Evolutionary conservation across 2,888 invertebrate species (phyloP).

Genomic region (Chaetoderma sp.): DNA sequence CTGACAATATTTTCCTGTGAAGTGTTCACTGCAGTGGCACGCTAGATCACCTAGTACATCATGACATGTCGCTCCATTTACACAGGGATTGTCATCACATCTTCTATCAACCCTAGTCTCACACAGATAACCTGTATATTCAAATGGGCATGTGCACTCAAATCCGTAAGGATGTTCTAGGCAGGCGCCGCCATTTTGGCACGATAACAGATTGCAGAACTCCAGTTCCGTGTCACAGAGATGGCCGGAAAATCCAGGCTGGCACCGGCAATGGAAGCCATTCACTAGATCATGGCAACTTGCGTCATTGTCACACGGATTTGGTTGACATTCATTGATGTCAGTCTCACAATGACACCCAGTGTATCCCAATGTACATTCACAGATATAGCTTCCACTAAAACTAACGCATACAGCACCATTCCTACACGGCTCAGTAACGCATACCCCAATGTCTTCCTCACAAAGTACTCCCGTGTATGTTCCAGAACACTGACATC

Average conservation of each 20-base stretch:
- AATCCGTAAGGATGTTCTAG: not conserved
- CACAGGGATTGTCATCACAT: not conserved
- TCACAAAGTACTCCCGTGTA: constrained; percentile 3
- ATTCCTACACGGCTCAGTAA: constrained; percentile 6
- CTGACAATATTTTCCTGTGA: not conserved
- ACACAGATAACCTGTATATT: not conserved
- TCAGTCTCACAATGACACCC: not conserved
- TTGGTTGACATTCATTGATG: constrained; percentile 1
- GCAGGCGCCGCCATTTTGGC: not conserved
- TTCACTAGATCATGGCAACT: not conserved
- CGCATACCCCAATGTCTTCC: not conserved
- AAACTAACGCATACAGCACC: not conserved
- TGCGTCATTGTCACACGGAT: not conserved
- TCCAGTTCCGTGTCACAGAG: not conserved
- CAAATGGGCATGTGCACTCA: not conserved
- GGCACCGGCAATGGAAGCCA: not conserved
- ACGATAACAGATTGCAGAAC: not conserved
- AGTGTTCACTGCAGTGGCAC: not conserved
- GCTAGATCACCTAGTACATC: not conserved
- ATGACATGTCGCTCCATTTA: not conserved
- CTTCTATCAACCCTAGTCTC: constrained; percentile 4
- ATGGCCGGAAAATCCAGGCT: not conserved
- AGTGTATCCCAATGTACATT: not conserved
- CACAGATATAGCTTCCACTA: not conserved
- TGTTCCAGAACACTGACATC: constrained; percentile 1